A percentile compares a stretch with the other conserved stretches of the same genome.
These are phyloP conservation scores for Bungarus multicinctus DNA, from an alignment of 2,113 vertebrate species.

Conservation along the genomic window DNA sequence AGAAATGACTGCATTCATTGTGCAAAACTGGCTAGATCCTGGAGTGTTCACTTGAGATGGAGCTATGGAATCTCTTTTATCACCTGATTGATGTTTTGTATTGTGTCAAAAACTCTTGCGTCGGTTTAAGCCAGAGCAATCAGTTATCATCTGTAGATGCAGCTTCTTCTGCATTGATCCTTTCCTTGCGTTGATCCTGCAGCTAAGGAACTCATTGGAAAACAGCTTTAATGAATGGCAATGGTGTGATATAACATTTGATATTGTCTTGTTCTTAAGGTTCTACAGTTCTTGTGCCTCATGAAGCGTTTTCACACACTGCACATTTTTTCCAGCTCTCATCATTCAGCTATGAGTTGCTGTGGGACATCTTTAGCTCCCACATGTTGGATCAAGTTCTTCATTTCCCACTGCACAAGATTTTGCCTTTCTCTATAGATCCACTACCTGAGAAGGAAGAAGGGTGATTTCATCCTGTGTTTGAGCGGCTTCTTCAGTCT, in stretches of 20 bases:
- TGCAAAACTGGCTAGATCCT: constrained; percentile 95
- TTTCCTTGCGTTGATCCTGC: constrained; percentile 98
- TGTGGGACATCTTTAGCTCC: constrained; percentile 96
- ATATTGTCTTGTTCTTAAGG: constrained; percentile 89
- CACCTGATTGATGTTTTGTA: constrained; percentile 89
- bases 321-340: constrained; percentile 94
- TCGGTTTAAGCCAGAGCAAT: constrained; percentile 86
- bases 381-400: constrained; percentile 91
- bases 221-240: constrained; percentile 90
- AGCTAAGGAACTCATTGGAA: constrained; percentile 95
- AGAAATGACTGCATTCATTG: constrained; percentile 85
- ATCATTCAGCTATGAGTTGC: constrained; percentile 92
- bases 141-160: constrained; percentile 84
- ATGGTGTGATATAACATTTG: constrained; percentile 82
- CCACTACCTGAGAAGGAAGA: constrained; percentile 94
- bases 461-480: constrained; percentile 98
- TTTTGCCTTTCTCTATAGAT: constrained; percentile 96
- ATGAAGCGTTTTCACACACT: constrained; percentile 96
- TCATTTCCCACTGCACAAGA: constrained; percentile 93
- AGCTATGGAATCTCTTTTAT: constrained; percentile 85
- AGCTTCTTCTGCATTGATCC: constrained; percentile 96
- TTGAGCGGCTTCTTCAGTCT: constrained; percentile 89
- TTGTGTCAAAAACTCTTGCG: constrained; percentile 93
- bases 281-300: constrained; percentile 98
- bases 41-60: constrained; percentile 95